Conservation (phyloP, 2,797 vertebrate species). For the Mus caroli region DNA sequence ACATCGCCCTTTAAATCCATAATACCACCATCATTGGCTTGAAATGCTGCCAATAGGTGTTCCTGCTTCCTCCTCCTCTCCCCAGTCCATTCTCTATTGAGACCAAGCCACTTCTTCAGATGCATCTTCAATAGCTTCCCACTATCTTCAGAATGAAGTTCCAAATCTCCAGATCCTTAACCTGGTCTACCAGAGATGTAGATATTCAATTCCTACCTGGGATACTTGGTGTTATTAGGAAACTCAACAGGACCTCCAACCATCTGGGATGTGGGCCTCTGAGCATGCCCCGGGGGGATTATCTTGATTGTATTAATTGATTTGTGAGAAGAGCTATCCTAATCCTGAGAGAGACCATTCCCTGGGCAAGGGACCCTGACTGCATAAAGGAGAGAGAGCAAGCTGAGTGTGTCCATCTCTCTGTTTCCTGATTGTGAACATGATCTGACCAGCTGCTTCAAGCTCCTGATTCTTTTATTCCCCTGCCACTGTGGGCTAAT, state of each 20-base stretch:
- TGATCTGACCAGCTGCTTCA: background rate
- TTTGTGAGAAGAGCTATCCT: background rate
- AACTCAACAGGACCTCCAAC: background rate
- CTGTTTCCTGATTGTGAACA: background rate
- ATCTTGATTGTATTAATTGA: background rate
- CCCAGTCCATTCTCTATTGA: background rate
- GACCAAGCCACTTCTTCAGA: background rate
- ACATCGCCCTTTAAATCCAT: background rate
- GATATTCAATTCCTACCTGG: background rate
- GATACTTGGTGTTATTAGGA: background rate
- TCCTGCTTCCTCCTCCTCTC: background rate
- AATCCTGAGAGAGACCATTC: background rate
- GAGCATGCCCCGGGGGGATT: background rate
- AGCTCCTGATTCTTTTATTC: background rate
- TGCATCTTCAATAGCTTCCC: background rate
- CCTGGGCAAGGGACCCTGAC: background rate
- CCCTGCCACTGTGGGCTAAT: background rate
- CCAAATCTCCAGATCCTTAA: background rate
- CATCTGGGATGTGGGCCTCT: background rate
- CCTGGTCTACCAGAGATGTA: background rate
- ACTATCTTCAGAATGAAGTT: background rate
- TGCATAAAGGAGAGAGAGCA: background rate
- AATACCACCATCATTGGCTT: background rate
- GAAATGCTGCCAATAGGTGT: too few species aligned
- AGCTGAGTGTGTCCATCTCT: background rate